These are phyloP conservation scores for Atta texana DNA, from an alignment of 1,140 invertebrate species.

Conservation along the genomic window DNA sequence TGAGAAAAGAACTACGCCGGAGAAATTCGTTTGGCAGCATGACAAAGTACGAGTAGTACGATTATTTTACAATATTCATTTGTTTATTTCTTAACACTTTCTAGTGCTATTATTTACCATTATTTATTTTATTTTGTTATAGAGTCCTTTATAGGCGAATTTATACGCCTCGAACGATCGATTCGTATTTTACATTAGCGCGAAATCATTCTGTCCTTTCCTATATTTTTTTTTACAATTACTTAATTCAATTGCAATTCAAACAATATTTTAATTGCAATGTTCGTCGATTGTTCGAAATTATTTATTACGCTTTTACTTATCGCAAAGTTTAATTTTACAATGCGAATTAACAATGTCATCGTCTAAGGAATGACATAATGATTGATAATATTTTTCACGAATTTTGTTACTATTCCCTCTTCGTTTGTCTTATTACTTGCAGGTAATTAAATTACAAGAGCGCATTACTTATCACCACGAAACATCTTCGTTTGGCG, in stretches of 20 bases:
- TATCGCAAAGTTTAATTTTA: slow-evolving; percentile 38
- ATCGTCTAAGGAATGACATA: slow-evolving; percentile 7
- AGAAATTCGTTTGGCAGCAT: slow-evolving; percentile 31
- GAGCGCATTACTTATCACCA: slow-evolving; percentile 29
- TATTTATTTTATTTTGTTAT: slow-evolving; percentile 39
- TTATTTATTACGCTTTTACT: neutral
- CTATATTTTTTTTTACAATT: slow-evolving; percentile 25
- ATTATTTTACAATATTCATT: slow-evolving; percentile 59
- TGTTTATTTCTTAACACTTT: slow-evolving; percentile 36
- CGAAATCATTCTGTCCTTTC: neutral
- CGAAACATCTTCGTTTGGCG: slow-evolving; percentile 28
- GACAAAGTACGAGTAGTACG: slow-evolving; percentile 22
- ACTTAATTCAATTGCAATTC: slow-evolving; percentile 44
- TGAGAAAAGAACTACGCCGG: slow-evolving; percentile 16
- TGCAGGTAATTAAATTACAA: slow-evolving; percentile 38
- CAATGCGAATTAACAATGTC: slow-evolving; percentile 44
- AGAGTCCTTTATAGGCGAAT: slow-evolving; percentile 40
- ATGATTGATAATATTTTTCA: slow-evolving; percentile 33
- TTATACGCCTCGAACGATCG: neutral
- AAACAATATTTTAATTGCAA: slow-evolving; percentile 31
- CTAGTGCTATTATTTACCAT: slow-evolving; percentile 14
- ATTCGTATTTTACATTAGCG: slow-evolving; percentile 42
- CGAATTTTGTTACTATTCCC: slow-evolving; percentile 8
- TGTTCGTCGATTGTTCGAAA: slow-evolving; percentile 35
- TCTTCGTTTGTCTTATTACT: slow-evolving; percentile 19